These are phyloP conservation scores for Australoheros facetus DNA, from an alignment of 2,797 vertebrate genomes.

Conservation along the genomic window DNA sequence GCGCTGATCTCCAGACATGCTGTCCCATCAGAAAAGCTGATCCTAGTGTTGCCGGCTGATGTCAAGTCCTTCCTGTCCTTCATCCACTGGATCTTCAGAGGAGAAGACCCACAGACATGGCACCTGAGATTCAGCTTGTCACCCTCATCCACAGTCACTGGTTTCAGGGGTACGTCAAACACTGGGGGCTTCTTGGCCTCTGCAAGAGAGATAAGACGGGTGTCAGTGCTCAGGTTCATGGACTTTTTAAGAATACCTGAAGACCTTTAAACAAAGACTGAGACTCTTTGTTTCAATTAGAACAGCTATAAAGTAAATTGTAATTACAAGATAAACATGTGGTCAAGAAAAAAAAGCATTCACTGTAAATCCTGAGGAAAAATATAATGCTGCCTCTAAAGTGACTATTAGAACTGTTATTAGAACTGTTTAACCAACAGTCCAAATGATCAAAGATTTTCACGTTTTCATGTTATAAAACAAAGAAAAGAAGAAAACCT, in stretches of 20 bases:
- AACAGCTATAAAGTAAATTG: background rate
- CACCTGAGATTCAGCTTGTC: conserved; percentile 88
- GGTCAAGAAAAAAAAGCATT: background rate
- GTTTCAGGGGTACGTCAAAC: conserved; percentile 90
- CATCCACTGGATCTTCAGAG: conserved; percentile 94
- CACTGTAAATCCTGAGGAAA: background rate
- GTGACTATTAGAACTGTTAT: too few species aligned
- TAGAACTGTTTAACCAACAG: background rate
- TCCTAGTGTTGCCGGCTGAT: conserved; percentile 84
- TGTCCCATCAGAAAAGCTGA: conserved; percentile 88
- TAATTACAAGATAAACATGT: background rate
- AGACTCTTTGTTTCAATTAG: background rate
- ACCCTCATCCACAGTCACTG: conserved; percentile 84
- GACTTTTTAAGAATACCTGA: background rate
- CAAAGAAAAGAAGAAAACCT: background rate
- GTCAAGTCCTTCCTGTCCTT: conserved; percentile 91
- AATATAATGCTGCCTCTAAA: background rate
- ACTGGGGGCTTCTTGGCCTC: conserved; percentile 91
- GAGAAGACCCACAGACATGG: conserved; percentile 89
- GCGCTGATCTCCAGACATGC: conserved; percentile 87
- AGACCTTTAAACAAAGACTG: background rate
- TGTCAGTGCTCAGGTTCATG: background rate
- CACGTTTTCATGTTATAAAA: too few species aligned
- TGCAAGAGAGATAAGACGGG: conserved; percentile 67
- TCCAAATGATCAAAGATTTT: background rate